Conservation (phyloP, 1,140 invertebrate species). For the Anadara kagoshimensis region DNA sequence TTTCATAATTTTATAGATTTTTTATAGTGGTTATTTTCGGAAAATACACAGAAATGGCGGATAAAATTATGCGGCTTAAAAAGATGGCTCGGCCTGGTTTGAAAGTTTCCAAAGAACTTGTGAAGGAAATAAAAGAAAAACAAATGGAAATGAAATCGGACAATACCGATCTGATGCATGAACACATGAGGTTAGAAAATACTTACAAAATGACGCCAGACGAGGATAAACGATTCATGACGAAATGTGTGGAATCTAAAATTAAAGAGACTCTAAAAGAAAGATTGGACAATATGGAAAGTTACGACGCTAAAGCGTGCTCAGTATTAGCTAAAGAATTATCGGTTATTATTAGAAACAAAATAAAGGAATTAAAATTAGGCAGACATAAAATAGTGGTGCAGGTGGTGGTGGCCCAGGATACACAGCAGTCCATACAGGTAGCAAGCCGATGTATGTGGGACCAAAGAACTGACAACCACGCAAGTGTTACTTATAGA, state of each 20-base stretch:
- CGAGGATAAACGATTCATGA: slow-evolving; percentile 34
- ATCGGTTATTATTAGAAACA: slow-evolving; percentile 44
- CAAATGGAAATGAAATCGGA: too few relatives aligned
- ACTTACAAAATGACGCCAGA: slow-evolving; percentile 28
- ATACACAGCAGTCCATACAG: slow-evolving; percentile 56
- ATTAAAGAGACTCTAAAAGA: slow-evolving; percentile 51
- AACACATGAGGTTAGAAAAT: slow-evolving; percentile 34
- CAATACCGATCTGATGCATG: neutral
- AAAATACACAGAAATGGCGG: too few relatives aligned
- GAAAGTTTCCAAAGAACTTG: too few relatives aligned
- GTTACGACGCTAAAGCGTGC: slow-evolving; percentile 49
- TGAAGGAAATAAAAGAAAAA: too few relatives aligned
- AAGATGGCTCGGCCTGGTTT: too few relatives aligned
- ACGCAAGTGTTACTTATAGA: slow-evolving; percentile 55
- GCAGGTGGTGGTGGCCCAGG: slow-evolving; percentile 63
- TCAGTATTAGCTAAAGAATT: slow-evolving; percentile 42
- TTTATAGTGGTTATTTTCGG: too few relatives aligned
- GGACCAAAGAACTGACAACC: slow-evolving; percentile 62
- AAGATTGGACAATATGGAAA: slow-evolving; percentile 28
- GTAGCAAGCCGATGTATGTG: slow-evolving; percentile 64
- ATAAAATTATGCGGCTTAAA: too few relatives aligned
- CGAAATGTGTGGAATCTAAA: slow-evolving; percentile 41
- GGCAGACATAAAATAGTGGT: slow-evolving; percentile 61
- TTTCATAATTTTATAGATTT: too few relatives aligned
- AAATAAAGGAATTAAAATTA: slow-evolving; percentile 57